These are phyloP conservation scores for Trematocara nigrifrons DNA, from an alignment of 2,113 vertebrate species.

Conservation along the genomic window DNA sequence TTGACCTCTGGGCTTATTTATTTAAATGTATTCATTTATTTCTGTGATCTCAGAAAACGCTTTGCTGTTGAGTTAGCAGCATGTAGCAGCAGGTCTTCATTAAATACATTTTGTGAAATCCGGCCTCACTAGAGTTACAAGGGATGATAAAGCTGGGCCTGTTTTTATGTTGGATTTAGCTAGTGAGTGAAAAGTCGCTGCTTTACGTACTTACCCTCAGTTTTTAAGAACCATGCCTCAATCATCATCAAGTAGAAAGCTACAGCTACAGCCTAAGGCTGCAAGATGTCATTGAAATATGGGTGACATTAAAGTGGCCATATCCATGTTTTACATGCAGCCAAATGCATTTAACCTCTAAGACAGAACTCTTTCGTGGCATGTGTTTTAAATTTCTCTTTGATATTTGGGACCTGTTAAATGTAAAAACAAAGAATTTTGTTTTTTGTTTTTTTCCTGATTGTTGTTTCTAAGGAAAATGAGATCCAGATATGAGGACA, in stretches of 20 bases:
- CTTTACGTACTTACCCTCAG: accelerated
- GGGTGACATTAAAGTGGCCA: not conserved
- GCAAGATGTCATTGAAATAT: not conserved
- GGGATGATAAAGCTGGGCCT: not conserved
- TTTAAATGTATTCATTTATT: not conserved
- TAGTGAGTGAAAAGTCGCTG: accelerated
- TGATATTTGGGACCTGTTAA: not conserved
- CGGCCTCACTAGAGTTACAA: not conserved
- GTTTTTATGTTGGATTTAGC: not conserved
- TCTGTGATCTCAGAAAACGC: not conserved
- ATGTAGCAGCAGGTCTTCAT: not conserved
- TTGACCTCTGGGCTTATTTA: not conserved
- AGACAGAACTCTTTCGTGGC: accelerated
- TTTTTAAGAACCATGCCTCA: not conserved
- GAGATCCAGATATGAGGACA: not conserved
- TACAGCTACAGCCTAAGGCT: not conserved
- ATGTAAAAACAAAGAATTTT: not conserved
- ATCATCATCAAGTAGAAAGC: not conserved
- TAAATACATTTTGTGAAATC: not conserved
- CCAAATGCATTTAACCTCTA: not conserved
- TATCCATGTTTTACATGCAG: not conserved
- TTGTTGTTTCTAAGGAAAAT: not conserved
- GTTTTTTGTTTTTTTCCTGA: not conserved
- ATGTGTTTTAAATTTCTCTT: not conserved
- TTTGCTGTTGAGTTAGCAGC: not conserved